Base-by-base conservation (phyloP, 2,113 vertebrate genomes). In the Chrysochloris asiatica region DNA sequence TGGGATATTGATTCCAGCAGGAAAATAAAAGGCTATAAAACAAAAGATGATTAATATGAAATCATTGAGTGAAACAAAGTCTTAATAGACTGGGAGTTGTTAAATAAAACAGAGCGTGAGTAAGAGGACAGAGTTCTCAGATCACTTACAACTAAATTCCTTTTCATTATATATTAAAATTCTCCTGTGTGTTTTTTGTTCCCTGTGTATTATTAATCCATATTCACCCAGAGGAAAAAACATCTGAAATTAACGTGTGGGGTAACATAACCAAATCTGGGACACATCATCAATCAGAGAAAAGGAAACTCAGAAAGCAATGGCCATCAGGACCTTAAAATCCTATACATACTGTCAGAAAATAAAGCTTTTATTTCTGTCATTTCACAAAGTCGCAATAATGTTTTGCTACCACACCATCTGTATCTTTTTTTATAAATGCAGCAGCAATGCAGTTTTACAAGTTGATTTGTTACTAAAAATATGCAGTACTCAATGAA, bases 11-110 rank as follows among this genome's bases (percentile, higher is more conserved):
- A 95, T 89, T 93, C 88, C n/a, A 8, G 73, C 76, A 82, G 48
- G 88, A 86, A 96, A 95, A 95, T 89, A 95, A 93, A 93, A 0
- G 21, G 90, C 83, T 86, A 95, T 95, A 96, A 94, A 86, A 95
- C 96, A 97, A 97, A 96, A 93, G 95, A 95, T 95, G 85, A 96
- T 92, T 79, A 96, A 95, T 81, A 96, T 47, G 77, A 81, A 96
- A 94, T 91, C 85, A 3, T 81, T 91, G 73, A 94, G 73, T 52
- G 50, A 93, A 94, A 94, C 77, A 78, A 54, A 86, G 71, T 65
- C 93, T 93, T 94, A 97, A 90, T 90, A 97, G 47, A 95, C 10
- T 2, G 71, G 65, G 38, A 96, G 93, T 65, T 45, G 41, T 97
- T 97, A 94, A 96, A 94, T 92, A 96, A 96, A 96, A 95, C 89